Percentiles rank a stretch among this genome's conserved stretches.
Conservation (phyloP, 92 coral and sea anemone genomes). For the Porites cylindrica region DNA sequence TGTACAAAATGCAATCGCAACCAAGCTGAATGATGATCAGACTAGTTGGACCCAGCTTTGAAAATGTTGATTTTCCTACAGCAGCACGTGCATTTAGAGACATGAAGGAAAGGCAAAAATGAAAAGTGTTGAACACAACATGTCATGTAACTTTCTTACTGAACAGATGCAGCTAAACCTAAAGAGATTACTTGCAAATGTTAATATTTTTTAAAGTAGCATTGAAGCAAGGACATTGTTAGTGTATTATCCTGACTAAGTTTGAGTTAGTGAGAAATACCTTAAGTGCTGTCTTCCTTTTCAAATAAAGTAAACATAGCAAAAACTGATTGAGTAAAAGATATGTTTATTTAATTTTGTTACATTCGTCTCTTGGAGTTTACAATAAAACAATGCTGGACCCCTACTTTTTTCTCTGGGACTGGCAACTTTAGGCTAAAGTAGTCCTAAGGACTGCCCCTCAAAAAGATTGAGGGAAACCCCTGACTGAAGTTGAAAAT, state of each 20-base stretch:
- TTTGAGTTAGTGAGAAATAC: not conserved
- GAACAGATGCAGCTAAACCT: not conserved
- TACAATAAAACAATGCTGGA: not conserved
- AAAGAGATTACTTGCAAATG: not conserved
- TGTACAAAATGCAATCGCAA: slow-evolving; percentile 23
- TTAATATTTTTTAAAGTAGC: not conserved
- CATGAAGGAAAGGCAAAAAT: slow-evolving; percentile 38
- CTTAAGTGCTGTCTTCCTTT: not conserved
- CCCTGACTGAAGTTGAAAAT: not conserved
- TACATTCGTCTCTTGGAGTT: not conserved
- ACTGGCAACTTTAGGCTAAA: not conserved
- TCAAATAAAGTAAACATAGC: no score
- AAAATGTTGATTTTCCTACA: slow-evolving; percentile 33
- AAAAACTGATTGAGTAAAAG: not conserved
- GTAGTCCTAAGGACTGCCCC: not conserved
- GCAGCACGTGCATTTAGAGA: slow-evolving; percentile 29
- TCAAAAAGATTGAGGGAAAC: slow-evolving; percentile 2
- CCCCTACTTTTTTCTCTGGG: not conserved
- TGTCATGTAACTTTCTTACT: not conserved
- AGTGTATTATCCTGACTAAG: not conserved
- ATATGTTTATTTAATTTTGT: not conserved
- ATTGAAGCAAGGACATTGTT: not conserved
- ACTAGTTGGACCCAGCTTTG: slow-evolving; percentile 28
- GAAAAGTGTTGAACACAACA: not conserved
- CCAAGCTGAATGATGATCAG: slow-evolving; percentile 35